These are phyloP conservation scores for Chionodraco myersi DNA, from an alignment of 2,113 vertebrate species.

Conservation along the genomic window DNA sequence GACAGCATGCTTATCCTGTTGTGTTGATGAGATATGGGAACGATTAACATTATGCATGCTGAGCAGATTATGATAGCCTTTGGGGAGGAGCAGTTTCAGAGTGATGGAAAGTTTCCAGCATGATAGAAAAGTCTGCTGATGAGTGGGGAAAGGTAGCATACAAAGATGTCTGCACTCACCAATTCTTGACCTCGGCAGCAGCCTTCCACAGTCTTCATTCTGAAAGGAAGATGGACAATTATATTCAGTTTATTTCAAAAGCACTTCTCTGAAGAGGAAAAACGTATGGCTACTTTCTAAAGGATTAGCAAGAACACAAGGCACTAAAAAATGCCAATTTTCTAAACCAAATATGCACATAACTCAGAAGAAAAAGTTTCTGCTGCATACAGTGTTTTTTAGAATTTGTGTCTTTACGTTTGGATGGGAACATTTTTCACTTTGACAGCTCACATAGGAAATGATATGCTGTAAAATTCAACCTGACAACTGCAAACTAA, in stretches of 20 bases:
- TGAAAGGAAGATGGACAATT: neutral
- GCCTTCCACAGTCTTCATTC: neutral
- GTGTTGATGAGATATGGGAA: conserved; percentile 62
- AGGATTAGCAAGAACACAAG: conserved; percentile 1
- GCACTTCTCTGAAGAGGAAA: neutral
- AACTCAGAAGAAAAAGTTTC: conserved; percentile 9
- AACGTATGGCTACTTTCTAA: neutral
- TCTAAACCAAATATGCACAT: conserved; percentile 7
- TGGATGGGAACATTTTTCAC: conserved; percentile 25
- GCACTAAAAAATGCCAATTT: neutral
- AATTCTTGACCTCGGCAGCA: conserved; percentile 5
- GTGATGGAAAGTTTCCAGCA: conserved; percentile 61
- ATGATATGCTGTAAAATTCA: conserved; percentile 50
- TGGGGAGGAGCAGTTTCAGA: conserved; percentile 56
- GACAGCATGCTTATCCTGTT: conserved; percentile 46
- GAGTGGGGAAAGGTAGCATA: conserved; percentile 2
- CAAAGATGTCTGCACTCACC: conserved; percentile 18
- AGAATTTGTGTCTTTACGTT: conserved; percentile 17
- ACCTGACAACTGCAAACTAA: conserved; percentile 49
- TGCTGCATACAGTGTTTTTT: neutral
- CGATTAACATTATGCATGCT: conserved; percentile 64
- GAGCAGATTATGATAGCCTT: conserved; percentile 65
- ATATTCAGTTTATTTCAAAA: neutral
- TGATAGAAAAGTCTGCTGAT: conserved; percentile 51
- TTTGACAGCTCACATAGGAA: conserved; percentile 31